Conservation (phyloP, 2,797 vertebrate species). For the Diglossa cyanea region DNA sequence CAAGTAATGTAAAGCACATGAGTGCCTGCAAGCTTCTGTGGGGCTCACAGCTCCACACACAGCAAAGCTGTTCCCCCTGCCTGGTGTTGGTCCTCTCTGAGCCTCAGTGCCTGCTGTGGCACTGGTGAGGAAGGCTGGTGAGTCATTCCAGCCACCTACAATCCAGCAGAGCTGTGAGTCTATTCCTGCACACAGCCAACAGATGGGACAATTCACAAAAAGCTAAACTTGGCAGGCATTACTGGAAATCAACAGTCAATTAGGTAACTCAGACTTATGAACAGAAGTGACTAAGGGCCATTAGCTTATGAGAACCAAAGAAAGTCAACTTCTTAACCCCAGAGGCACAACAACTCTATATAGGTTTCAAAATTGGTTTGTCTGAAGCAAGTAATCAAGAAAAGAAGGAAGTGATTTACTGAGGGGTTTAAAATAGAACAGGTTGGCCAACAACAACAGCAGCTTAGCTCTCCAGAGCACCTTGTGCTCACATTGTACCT, state of each 20-base stretch:
- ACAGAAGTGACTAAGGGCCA: background rate
- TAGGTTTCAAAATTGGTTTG: background rate
- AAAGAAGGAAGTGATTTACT: conserved; percentile 10
- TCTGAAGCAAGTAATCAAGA: conserved; percentile 12
- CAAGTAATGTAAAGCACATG: accelerated
- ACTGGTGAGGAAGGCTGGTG: background rate
- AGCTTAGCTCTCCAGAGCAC: background rate
- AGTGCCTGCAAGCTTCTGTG: background rate
- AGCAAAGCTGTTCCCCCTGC: background rate
- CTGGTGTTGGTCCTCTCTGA: conserved; percentile 12
- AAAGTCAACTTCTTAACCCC: background rate
- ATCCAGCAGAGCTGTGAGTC: background rate
- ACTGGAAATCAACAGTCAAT: background rate
- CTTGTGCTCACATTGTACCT: background rate
- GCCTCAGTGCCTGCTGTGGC: background rate
- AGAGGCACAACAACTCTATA: background rate
- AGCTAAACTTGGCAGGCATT: conserved; percentile 5
- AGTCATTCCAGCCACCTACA: background rate
- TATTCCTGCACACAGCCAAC: background rate
- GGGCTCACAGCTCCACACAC: background rate
- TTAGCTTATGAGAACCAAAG: background rate
- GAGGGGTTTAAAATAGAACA: background rate
- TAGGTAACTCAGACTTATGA: background rate
- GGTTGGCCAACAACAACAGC: background rate
- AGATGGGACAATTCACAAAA: background rate